phyloP scores from a whole-genome alignment of 2,113 vertebrate genomes.

The Scomber scombrus region DNA sequence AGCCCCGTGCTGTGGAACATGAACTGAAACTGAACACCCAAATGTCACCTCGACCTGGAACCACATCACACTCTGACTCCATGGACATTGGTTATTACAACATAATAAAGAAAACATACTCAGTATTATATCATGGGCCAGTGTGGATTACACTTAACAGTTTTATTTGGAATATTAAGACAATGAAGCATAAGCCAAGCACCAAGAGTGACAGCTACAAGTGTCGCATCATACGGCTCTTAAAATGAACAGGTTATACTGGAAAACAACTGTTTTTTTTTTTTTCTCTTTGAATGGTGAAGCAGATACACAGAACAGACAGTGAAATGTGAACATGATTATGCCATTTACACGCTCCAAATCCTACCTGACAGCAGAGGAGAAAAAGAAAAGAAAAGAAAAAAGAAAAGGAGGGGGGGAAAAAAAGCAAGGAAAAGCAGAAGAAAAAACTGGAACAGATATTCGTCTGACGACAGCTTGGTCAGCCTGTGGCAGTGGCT shows the following conservation, averaged over 20 bases:
- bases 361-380: constrained; percentile 73
- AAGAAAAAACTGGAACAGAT: constrained; percentile 62
- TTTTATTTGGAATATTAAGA: constrained; percentile 91
- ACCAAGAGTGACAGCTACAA: constrained; percentile 88
- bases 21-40: constrained; percentile 4
- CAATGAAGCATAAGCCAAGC: constrained; percentile 88
- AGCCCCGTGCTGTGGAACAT: neutral
- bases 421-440: constrained; percentile 46
- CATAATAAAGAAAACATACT: constrained; percentile 5
- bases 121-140: constrained; percentile 64
- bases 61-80: neutral
- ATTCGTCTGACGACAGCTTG: constrained; percentile 66
- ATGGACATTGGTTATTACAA: accelerated
- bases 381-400: constrained; percentile 24
- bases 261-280: constrained; percentile 74
- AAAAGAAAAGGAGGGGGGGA: neutral
- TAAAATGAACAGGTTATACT: constrained; percentile 82
- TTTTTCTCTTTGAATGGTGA: constrained; percentile 64
- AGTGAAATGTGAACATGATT: constrained; percentile 80
- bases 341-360: constrained; percentile 80
- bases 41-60: neutral
- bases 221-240: constrained; percentile 83
- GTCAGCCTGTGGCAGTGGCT: constrained; percentile 64
- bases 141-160: constrained; percentile 85
- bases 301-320: constrained; percentile 78